Evolutionary conservation across 2,113 vertebrate genomes (phyloP).

Genomic region (Myrmecobius fasciatus): DNA sequence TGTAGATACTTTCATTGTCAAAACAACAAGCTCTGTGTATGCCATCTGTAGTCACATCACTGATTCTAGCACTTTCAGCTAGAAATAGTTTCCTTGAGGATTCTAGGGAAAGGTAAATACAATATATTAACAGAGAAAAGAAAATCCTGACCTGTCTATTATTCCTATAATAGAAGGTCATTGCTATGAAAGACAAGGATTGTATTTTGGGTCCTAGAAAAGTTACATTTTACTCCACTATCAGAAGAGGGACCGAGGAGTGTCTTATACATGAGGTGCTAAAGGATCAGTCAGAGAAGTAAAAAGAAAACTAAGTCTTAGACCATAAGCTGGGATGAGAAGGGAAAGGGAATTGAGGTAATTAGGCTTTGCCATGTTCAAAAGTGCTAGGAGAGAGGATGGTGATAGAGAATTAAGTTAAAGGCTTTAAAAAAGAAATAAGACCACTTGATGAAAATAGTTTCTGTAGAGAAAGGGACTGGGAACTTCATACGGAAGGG

Average conservation of each 20-base stretch:
- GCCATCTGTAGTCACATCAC: slow-evolving; percentile 24
- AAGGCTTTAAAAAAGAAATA: not conserved
- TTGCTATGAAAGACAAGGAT: not conserved
- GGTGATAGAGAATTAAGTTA: not conserved
- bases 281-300: not conserved
- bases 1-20: slow-evolving; percentile 60
- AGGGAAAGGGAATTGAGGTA: not conserved
- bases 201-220: not conserved
- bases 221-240: slow-evolving; percentile 8
- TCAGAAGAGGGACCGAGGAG: not conserved
- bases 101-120: not conserved
- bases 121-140: slow-evolving; percentile 20
- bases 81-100: slow-evolving; percentile 33
- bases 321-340: not conserved
- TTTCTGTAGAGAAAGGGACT: not conserved
- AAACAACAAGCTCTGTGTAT: slow-evolving; percentile 30
- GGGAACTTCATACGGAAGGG: not conserved
- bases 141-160: not conserved
- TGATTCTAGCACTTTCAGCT: slow-evolving; percentile 28
- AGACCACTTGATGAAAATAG: not conserved
- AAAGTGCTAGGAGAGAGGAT: not conserved
- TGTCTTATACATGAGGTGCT: not conserved
- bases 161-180: not conserved
- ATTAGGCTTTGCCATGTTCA: not conserved
- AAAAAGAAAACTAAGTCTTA: not conserved